Percentiles rank a stretch among this genome's conserved stretches.
phyloP scores from a whole-genome alignment of 2,113 vertebrate genomes.

The Macroglossus sobrinus region DNA sequence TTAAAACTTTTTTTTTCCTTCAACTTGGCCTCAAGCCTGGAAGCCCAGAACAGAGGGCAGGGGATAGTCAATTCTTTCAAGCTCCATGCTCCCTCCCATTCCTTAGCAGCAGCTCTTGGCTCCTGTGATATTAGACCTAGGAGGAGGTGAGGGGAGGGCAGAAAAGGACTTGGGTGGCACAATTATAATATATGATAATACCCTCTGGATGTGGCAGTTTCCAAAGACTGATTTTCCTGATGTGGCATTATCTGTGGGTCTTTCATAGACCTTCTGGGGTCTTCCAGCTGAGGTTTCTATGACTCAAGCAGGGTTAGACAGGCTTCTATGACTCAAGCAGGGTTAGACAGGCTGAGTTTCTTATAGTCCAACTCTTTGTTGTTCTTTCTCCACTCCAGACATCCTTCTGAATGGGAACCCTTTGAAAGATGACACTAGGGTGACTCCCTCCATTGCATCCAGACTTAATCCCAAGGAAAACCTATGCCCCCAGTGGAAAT shows the following conservation, averaged over 20 bases:
- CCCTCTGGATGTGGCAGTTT: not conserved
- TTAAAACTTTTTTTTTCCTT: not conserved
- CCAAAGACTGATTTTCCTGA: not conserved
- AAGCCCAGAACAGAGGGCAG: not conserved
- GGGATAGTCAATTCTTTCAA: not conserved
- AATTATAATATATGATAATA: not conserved
- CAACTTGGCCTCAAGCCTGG: not conserved
- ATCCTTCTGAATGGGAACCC: not conserved
- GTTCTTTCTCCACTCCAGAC: not conserved
- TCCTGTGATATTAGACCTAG: fast-evolving
- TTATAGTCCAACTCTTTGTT: not conserved
- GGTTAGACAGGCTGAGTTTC: not conserved
- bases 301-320: not conserved
- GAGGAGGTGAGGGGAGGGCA: not conserved
- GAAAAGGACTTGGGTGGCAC: not conserved
- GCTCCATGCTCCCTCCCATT: not conserved
- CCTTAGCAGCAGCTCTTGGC: not conserved
- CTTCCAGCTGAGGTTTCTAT: not conserved
- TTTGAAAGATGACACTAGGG: not conserved
- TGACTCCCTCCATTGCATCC: not conserved
- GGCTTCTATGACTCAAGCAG: not conserved
- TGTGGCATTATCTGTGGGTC: not conserved
- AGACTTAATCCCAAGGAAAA: not conserved
- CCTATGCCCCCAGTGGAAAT: not conserved
- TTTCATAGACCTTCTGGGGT: not conserved